These are phyloP conservation scores for Oppia nitens DNA, from an alignment of 1,140 invertebrate species.

Conservation along the genomic window DNA sequence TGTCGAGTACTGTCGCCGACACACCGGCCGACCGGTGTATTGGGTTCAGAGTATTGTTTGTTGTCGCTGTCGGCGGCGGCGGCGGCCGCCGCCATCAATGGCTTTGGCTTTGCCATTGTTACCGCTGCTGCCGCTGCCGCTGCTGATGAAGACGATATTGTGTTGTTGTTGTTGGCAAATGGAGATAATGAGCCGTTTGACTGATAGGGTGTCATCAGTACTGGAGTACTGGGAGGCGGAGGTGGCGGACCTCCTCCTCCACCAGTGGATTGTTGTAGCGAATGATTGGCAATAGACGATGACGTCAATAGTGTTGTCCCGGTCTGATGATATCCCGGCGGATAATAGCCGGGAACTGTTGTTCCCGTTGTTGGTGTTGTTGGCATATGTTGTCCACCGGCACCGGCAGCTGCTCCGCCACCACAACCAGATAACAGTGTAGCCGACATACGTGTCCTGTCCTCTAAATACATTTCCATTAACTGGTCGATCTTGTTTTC, in stretches of 20 bases:
- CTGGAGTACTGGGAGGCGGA: background rate
- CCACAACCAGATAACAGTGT: conserved; percentile 1
- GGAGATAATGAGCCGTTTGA: background rate
- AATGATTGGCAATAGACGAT: too few relatives aligned
- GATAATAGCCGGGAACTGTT: background rate
- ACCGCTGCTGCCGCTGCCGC: background rate
- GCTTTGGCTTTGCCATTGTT: background rate
- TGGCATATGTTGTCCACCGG: background rate
- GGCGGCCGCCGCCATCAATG: background rate
- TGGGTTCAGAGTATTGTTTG: conserved; percentile 58
- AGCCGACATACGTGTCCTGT: conserved; percentile 38
- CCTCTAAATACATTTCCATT: conserved; percentile 79
- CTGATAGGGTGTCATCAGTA: too few relatives aligned
- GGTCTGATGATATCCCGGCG: too few relatives aligned
- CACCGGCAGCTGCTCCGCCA: background rate
- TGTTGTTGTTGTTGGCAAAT: too few relatives aligned
- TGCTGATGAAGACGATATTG: too few relatives aligned
- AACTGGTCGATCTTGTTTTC: conserved; percentile 81
- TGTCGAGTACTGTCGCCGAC: conserved; percentile 26
- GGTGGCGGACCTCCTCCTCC: too few relatives aligned
- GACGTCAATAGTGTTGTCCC: too few relatives aligned
- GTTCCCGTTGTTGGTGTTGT: background rate
- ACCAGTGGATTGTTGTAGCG: too few relatives aligned
- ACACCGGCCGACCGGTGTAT: conserved; percentile 40
- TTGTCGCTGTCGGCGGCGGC: conserved; percentile 27